Conservation (phyloP, 2,113 vertebrate species). For the Macquaria australasica region DNA sequence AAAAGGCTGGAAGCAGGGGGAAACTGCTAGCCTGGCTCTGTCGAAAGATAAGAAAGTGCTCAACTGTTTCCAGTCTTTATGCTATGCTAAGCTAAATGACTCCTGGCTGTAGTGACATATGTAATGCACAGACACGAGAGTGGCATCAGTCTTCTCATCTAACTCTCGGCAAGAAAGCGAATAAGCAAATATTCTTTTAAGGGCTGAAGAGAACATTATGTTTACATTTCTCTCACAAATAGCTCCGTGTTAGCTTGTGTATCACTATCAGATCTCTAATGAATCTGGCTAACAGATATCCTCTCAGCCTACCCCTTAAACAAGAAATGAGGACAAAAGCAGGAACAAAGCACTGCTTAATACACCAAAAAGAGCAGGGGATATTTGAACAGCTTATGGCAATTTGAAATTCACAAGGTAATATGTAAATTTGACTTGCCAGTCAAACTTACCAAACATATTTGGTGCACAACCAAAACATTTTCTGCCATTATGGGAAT, state of each 20-base stretch:
- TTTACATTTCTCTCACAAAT: neutral
- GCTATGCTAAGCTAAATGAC: neutral
- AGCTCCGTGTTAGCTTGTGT: neutral
- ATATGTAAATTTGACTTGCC: slow-evolving; percentile 33
- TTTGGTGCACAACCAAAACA: slow-evolving; percentile 17
- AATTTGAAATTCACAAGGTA: slow-evolving; percentile 29
- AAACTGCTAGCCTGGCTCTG: too few species aligned
- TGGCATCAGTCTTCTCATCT: too few species aligned
- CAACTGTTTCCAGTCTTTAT: neutral
- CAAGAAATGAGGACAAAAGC: slow-evolving; percentile 6
- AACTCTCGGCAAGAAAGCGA: too few species aligned
- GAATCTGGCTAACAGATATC: neutral
- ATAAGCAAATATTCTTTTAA: too few species aligned
- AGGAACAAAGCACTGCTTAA: slow-evolving; percentile 29
- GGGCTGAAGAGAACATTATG: neutral
- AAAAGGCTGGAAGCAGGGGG: too few species aligned
- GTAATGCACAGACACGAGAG: too few species aligned
- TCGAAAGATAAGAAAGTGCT: neutral
- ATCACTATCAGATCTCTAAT: neutral
- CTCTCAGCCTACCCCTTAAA: neutral
- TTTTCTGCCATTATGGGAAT: neutral
- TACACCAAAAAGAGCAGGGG: slow-evolving; percentile 14
- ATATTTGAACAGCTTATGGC: slow-evolving; percentile 8
- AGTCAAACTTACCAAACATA: slow-evolving; percentile 24
- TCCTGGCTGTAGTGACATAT: neutral